These are phyloP conservation scores for Bradypus variegatus DNA, from an alignment of 2,797 vertebrate genomes.

Conservation along the genomic window DNA sequence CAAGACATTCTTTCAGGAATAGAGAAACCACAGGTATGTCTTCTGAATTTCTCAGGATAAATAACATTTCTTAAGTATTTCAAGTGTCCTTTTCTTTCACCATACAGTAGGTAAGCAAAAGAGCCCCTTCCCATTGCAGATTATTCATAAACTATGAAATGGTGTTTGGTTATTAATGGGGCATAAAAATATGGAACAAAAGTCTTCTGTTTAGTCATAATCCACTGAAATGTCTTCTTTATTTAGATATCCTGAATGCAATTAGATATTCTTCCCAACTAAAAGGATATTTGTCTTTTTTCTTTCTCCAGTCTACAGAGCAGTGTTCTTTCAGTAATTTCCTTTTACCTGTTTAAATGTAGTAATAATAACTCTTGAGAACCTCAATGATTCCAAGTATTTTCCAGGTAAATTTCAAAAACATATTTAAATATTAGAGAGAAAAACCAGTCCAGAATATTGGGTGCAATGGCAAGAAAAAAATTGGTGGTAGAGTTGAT, in stretches of 20 bases:
- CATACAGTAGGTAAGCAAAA: conserved; percentile 28
- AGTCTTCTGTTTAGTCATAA: not conserved
- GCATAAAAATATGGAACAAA: conserved; percentile 18
- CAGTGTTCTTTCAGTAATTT: conserved; percentile 34
- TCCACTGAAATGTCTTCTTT: conserved; percentile 19
- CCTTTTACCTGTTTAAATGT: conserved; percentile 34
- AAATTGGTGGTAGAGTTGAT: not conserved
- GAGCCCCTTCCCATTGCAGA: conserved; percentile 13
- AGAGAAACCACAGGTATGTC: conserved; percentile 95
- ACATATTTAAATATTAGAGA: conserved; percentile 24
- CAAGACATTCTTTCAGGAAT: conserved; percentile 95
- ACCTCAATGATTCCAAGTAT: conserved; percentile 24
- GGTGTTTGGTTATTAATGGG: conserved; percentile 23
- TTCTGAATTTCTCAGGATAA: conserved; percentile 45
- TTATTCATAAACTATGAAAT: conserved; percentile 47
- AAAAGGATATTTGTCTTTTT: not conserved
- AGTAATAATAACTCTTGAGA: conserved; percentile 48
- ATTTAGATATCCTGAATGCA: conserved; percentile 15
- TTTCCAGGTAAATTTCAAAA: conserved; percentile 39
- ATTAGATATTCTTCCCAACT: not conserved
- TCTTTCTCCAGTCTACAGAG: not conserved
- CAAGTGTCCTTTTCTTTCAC: conserved; percentile 33
- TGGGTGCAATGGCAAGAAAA: not conserved
- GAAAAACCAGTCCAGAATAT: not conserved
- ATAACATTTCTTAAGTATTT: conserved; percentile 6